phyloP scores from a whole-genome alignment of 2,888 invertebrate species.

The Ormyrus pomaceus region DNA sequence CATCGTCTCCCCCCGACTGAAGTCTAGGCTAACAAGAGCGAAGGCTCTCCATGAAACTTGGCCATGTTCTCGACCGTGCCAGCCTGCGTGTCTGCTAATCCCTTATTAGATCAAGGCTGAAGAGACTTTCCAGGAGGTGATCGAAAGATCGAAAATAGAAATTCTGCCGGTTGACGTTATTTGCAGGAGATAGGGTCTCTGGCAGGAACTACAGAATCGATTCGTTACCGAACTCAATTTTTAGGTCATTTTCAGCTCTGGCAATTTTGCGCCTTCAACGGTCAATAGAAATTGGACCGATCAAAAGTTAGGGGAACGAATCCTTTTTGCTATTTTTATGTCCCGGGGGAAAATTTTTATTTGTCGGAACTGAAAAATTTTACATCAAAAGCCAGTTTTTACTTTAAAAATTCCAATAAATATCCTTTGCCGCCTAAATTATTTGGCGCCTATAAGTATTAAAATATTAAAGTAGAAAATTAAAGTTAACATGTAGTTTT shows the following conservation, averaged over 20 bases:
- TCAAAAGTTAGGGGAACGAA: constrained; percentile 15
- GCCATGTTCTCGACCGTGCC: not conserved
- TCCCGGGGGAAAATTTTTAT: not conserved
- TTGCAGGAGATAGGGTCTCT: not conserved
- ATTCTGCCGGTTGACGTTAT: not conserved
- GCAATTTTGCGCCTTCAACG: constrained; percentile 9
- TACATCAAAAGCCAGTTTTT: too few species aligned
- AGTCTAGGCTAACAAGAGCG: constrained; percentile 34
- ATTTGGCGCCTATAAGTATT: too few species aligned
- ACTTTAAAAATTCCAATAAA: too few species aligned
- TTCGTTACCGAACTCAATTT: constrained; percentile 31
- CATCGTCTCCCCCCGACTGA: too few species aligned
- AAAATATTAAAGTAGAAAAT: too few species aligned
- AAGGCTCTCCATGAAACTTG: constrained; percentile 16
- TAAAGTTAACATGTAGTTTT: too few species aligned
- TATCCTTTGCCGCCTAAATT: too few species aligned
- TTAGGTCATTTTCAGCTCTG: constrained; percentile 24
- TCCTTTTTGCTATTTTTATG: constrained; percentile 29
- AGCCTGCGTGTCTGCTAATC: constrained; percentile 15
- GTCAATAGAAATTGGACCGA: constrained; percentile 11
- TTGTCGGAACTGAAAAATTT: not conserved
- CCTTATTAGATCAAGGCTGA: constrained; percentile 36
- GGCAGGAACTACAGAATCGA: constrained; percentile 14
- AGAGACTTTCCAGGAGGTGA: not conserved
- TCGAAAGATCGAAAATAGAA: constrained; percentile 9